Conservation (phyloP, 2,113 vertebrate genomes). For the Zingel zingel region DNA sequence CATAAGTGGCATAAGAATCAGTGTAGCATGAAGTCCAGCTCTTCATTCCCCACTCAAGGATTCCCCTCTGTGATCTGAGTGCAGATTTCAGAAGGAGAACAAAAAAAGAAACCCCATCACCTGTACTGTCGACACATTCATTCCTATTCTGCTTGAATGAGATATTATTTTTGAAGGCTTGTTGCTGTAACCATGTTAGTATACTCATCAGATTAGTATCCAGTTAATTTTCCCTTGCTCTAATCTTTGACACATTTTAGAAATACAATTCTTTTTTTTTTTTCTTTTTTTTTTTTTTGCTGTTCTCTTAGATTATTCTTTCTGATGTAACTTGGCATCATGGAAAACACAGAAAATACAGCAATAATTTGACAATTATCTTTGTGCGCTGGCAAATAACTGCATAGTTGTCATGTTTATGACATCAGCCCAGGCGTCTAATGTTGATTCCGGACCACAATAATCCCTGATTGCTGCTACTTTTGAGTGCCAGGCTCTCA, state of each 20-base stretch:
- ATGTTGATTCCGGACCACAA: constrained; percentile 49
- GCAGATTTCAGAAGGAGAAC: constrained; percentile 22
- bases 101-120: neutral
- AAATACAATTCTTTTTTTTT: neutral
- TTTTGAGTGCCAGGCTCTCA: constrained; percentile 27
- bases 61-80: constrained; percentile 39
- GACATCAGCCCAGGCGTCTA: constrained; percentile 41
- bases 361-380: constrained; percentile 5
- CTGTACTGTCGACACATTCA: neutral
- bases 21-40: constrained; percentile 45
- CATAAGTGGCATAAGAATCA: constrained; percentile 29
- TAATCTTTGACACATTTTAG: constrained; percentile 3
- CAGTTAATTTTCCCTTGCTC: neutral
- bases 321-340: neutral
- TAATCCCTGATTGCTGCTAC: constrained; percentile 36
- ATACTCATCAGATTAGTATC: neutral
- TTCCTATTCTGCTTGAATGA: neutral
- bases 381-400: constrained; percentile 17
- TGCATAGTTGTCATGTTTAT: constrained; percentile 28
- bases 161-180: neutral
- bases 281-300: neutral
- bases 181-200: neutral
- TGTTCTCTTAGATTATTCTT: neutral
- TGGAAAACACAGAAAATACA: constrained; percentile 14
- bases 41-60: constrained; percentile 37